Conservation (phyloP, 2,888 invertebrate species). For the Adelphocoris suturalis region DNA sequence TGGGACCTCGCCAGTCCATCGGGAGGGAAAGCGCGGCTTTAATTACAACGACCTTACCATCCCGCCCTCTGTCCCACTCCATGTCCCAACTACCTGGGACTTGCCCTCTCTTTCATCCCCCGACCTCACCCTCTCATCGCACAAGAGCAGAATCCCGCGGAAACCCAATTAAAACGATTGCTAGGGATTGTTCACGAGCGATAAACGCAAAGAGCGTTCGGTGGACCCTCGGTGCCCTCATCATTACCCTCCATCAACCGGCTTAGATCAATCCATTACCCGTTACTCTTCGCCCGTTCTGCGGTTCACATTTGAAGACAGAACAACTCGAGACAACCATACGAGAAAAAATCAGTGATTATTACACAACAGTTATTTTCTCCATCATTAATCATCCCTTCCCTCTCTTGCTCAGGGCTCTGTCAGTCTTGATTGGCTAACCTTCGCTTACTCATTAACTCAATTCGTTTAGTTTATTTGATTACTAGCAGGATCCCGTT, state of each 20-base stretch:
- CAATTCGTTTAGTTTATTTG: no score
- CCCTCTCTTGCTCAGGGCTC: no score
- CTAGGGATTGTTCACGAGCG: slow-evolving; percentile 16
- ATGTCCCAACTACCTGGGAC: background rate
- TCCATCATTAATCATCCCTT: no score
- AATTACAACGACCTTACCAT: slow-evolving; percentile 44
- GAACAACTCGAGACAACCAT: no score
- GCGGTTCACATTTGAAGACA: background rate
- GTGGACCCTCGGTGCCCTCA: background rate
- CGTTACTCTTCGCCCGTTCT: background rate
- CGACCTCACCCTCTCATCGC: background rate
- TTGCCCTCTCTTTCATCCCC: background rate
- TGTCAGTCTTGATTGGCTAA: no score
- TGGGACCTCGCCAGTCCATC: background rate
- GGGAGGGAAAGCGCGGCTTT: slow-evolving; percentile 9
- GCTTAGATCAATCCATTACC: slow-evolving; percentile 10
- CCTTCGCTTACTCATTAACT: no score
- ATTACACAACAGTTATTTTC: no score
- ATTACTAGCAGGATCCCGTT: no score
- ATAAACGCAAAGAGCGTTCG: slow-evolving; percentile 19
- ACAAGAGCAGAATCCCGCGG: background rate
- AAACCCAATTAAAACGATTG: slow-evolving; percentile 59
- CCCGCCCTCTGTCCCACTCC: background rate
- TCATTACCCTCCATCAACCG: background rate
- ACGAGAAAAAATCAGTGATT: no score